These are phyloP conservation scores for Sebastolobus altivelis DNA, from an alignment of 2,797 vertebrate genomes.

Conservation along the genomic window DNA sequence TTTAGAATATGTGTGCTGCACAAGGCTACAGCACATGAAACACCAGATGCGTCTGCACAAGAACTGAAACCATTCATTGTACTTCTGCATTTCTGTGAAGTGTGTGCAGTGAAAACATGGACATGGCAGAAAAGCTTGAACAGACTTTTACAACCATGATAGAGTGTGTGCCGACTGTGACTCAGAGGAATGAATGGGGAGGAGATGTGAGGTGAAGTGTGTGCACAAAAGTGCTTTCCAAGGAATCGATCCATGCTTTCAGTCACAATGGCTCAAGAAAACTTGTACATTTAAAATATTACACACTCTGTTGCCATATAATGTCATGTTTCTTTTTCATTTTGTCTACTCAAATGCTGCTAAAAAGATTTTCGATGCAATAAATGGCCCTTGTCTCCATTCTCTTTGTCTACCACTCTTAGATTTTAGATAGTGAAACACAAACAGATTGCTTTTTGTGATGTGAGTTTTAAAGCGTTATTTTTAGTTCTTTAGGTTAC, in stretches of 20 bases:
- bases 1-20: not conserved
- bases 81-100: not conserved
- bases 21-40: not conserved
- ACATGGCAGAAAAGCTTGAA: constrained; percentile 4
- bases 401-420: not conserved
- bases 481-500: not conserved
- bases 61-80: not conserved
- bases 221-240: constrained; percentile 14
- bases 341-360: not conserved
- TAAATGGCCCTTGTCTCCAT: not conserved
- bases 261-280: constrained; percentile 2
- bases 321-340: not conserved
- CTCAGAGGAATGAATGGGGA: constrained; percentile 12
- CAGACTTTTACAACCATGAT: constrained; percentile 1
- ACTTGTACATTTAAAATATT: constrained; percentile 1
- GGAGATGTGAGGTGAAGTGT: constrained; percentile 10
- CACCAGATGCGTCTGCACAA: not conserved
- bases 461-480: not conserved
- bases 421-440: not conserved
- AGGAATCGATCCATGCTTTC: constrained; percentile 15
- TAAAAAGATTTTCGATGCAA: not conserved
- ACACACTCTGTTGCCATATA: not conserved
- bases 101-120: not conserved
- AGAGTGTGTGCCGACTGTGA: not conserved
- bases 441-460: not conserved